Percentiles rank a stretch among this genome's conserved stretches.
Conservation (phyloP, 2,797 vertebrate species). For the Ibycter americanus region DNA sequence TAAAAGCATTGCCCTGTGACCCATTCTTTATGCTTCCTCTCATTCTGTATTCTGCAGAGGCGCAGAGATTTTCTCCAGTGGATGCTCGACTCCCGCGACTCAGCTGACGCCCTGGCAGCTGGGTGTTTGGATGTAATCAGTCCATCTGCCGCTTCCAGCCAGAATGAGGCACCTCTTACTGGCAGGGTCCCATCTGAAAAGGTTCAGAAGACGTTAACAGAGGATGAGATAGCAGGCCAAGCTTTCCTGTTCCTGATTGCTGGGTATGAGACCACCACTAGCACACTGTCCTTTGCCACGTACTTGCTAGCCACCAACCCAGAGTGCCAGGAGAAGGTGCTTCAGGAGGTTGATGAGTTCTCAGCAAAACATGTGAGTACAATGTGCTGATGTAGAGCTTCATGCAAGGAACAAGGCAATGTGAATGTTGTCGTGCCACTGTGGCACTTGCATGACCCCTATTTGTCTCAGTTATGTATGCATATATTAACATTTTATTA, state of each 20-base stretch:
- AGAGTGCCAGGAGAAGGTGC: slow-evolving; percentile 82
- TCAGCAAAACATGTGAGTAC: slow-evolving; percentile 85
- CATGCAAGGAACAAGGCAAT: not conserved
- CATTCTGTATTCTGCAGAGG: slow-evolving; percentile 73
- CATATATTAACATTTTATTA: not conserved
- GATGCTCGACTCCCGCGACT: slow-evolving; percentile 83
- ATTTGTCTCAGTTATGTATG: not conserved
- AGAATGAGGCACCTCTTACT: not conserved
- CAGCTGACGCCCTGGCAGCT: slow-evolving; percentile 41
- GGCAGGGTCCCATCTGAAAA: not conserved
- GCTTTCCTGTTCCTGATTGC: slow-evolving; percentile 91
- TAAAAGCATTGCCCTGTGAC: not conserved
- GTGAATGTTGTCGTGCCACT: not conserved
- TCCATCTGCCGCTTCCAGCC: slow-evolving; percentile 48
- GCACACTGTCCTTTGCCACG: slow-evolving; percentile 86
- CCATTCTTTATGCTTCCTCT: not conserved
- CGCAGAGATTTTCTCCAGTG: slow-evolving; percentile 92
- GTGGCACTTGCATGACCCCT: not conserved
- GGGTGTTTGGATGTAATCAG: slow-evolving; percentile 74
- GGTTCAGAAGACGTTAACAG: slow-evolving; percentile 77
- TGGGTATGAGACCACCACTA: slow-evolving; percentile 91
- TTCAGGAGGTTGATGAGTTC: slow-evolving; percentile 88
- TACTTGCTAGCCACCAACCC: slow-evolving; percentile 89
- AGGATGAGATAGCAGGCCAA: slow-evolving; percentile 92
- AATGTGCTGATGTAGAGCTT: not conserved